A percentile compares a stretch with the other conserved stretches of the same genome.
phyloP scores from a whole-genome alignment of 2,113 vertebrate genomes.

The Pomatostomus ruficeps region DNA sequence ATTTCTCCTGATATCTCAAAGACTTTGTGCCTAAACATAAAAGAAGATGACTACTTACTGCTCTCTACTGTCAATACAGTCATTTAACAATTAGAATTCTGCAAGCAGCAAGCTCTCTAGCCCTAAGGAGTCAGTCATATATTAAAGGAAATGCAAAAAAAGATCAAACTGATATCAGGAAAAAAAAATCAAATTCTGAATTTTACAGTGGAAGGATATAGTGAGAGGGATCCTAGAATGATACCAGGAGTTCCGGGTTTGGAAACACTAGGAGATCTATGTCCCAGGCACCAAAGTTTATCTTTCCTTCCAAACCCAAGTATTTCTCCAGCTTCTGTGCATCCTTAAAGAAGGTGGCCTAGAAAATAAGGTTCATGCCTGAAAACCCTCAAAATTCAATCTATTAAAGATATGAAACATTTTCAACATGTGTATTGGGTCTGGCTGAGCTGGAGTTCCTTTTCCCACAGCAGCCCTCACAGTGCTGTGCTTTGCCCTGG shows the following conservation, averaged over 20 bases:
- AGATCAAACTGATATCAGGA: neutral
- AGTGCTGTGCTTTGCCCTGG: neutral
- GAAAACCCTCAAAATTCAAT: neutral
- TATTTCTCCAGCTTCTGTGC: neutral
- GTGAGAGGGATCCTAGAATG: neutral
- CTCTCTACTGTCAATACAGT: neutral
- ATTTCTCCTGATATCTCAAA: neutral
- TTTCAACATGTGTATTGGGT: accelerated
- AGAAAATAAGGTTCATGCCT: neutral
- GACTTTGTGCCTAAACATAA: neutral
- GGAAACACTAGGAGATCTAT: neutral
- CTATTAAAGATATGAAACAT: neutral
- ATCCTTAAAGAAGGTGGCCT: neutral
- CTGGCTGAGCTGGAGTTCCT: neutral
- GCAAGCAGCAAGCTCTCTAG: neutral
- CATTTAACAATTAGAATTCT: neutral
- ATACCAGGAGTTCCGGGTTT: neutral
- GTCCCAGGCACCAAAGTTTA: neutral
- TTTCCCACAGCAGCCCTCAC: neutral
- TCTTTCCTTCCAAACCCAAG: neutral
- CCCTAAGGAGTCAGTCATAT: neutral
- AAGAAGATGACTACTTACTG: neutral
- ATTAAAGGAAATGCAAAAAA: neutral
- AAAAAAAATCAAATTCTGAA: neutral
- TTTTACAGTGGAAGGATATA: neutral